Conservation (phyloP, 2,113 vertebrate genomes). For the Hepsetus odoe region DNA sequence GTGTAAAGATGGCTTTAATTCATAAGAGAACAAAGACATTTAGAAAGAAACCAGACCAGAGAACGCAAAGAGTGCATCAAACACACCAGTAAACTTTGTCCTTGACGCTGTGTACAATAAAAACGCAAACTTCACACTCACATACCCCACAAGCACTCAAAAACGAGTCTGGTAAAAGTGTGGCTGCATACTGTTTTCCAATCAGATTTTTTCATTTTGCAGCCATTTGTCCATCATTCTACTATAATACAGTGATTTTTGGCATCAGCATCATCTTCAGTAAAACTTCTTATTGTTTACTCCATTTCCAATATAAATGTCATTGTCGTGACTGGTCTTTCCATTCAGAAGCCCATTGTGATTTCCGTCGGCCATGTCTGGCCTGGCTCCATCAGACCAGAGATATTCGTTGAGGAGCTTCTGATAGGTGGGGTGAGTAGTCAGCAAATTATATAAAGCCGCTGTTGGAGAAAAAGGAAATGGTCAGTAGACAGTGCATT, state of each 20-base stretch:
- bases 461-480: slow-evolving; percentile 45
- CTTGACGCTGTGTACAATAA: neutral
- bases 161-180: neutral
- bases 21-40: neutral
- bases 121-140: neutral
- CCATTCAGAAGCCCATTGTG: slow-evolving; percentile 58
- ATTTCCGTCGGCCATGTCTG: neutral
- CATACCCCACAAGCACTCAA: neutral
- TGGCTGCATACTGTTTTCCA: neutral
- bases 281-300: slow-evolving; percentile 58
- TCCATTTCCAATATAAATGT: slow-evolving; percentile 36
- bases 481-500: neutral
- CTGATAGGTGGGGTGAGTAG: slow-evolving; percentile 67
- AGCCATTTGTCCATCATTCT: neutral
- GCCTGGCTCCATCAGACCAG: slow-evolving; percentile 28
- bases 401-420: slow-evolving; percentile 62
- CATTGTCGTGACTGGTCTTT: slow-evolving; percentile 52
- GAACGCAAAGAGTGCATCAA: neutral
- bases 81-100: slow-evolving; percentile 17
- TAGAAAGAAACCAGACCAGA: neutral
- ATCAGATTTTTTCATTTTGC: neutral
- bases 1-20: neutral
- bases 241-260: neutral
- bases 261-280: slow-evolving; percentile 31
- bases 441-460: slow-evolving; percentile 60